A percentile compares a stretch with the other conserved stretches of the same genome.
These are phyloP conservation scores for Mythimna ferrago DNA, from an alignment of 2,888 invertebrate species.

Conservation along the genomic window DNA sequence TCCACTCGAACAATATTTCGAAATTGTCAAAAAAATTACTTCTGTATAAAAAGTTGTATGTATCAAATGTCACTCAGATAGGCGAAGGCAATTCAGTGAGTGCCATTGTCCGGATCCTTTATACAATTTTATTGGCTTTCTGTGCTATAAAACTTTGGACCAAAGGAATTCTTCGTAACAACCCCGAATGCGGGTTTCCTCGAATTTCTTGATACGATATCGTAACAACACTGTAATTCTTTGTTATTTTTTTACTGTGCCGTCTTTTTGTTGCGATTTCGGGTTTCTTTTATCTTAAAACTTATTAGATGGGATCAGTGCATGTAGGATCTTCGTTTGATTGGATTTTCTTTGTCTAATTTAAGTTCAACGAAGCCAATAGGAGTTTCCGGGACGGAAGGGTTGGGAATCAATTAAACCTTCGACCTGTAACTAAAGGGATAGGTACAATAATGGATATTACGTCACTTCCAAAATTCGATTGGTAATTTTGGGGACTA, in stretches of 20 bases:
- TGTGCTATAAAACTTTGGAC: conserved; percentile 71
- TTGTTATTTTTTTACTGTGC: conserved; percentile 69
- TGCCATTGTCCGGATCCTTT: conserved; percentile 70
- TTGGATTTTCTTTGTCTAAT: conserved; percentile 52
- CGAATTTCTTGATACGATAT: conserved; percentile 72
- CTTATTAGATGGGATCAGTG: conserved; percentile 53
- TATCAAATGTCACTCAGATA: conserved; percentile 67
- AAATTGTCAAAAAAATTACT: conserved; percentile 59
- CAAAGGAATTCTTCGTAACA: conserved; percentile 73
- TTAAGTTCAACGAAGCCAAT: conserved; percentile 47
- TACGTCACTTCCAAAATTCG: conserved; percentile 22
- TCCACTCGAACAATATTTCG: conserved; percentile 52
- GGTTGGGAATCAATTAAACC: conserved; percentile 43
- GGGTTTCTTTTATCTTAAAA: conserved; percentile 58
- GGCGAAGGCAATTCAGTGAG: conserved; percentile 68
- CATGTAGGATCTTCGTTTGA: conserved; percentile 44
- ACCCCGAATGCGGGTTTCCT: conserved; percentile 65
- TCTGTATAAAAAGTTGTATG: conserved; percentile 55
- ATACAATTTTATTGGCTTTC: conserved; percentile 75
- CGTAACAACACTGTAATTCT: conserved; percentile 62
- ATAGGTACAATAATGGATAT: conserved; percentile 25
- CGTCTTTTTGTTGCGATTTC: conserved; percentile 60
- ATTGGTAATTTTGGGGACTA: conserved; percentile 4
- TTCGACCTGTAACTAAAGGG: conserved; percentile 25
- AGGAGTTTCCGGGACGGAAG: conserved; percentile 32